Evolutionary conservation across 2,113 vertebrate genomes (phyloP).

Genomic region (Dipodomys spectabilis): DNA sequence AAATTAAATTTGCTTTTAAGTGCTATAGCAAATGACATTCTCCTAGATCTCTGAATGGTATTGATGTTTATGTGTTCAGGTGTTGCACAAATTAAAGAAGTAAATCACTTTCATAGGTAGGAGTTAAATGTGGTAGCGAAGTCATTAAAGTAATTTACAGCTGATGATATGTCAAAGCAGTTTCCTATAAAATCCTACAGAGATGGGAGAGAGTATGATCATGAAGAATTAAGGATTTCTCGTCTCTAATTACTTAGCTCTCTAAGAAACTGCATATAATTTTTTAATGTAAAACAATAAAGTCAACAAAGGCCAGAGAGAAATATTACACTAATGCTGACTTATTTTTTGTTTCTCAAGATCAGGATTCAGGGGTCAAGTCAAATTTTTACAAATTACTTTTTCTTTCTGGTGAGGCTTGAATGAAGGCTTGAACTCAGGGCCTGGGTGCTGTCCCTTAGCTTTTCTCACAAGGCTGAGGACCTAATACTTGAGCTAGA

Average conservation of each 20-base stretch:
- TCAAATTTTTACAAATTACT: not conserved
- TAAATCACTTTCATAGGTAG: constrained; percentile 80
- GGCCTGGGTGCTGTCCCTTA: too few relatives aligned
- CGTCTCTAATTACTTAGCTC: constrained; percentile 70
- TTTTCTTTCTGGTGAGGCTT: too few relatives aligned
- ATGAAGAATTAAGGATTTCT: constrained; percentile 70
- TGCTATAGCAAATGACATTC: constrained; percentile 72
- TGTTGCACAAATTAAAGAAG: constrained; percentile 82
- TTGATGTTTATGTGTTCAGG: constrained; percentile 81
- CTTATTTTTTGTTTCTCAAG: constrained; percentile 36
- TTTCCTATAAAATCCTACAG: constrained; percentile 74
- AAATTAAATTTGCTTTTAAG: constrained; percentile 79
- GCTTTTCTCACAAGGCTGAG: too few relatives aligned
- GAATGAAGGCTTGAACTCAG: too few relatives aligned
- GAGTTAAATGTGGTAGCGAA: constrained; percentile 81
- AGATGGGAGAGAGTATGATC: constrained; percentile 66
- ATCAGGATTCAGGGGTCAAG: not conserved
- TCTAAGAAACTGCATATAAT: constrained; percentile 62
- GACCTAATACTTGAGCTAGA: too few relatives aligned
- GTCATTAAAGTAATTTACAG: constrained; percentile 81
- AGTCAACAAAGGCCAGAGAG: constrained; percentile 46
- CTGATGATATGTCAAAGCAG: constrained; percentile 78
- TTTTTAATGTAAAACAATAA: constrained; percentile 71
- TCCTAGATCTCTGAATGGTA: constrained; percentile 74
- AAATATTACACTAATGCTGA: not conserved